Base-by-base conservation (phyloP, 2,113 vertebrate genomes). In the Crotophaga sulcirostris region DNA sequence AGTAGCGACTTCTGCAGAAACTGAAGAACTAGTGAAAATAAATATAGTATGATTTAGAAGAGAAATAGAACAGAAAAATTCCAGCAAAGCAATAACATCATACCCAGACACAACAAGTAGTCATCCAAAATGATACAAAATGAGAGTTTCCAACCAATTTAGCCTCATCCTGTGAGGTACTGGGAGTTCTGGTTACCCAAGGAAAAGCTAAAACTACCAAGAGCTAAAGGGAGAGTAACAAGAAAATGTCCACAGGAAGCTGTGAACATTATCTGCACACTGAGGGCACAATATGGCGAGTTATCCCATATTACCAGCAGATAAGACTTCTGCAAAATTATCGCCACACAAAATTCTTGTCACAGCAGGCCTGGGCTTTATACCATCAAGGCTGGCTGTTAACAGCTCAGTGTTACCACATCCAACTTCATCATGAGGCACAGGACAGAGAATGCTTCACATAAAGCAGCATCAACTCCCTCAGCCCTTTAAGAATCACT, bases 1-100 rank as follows among this genome's bases (percentile, higher is more conserved):
- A 77, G 86, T 45, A 99, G 89, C 8, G 97, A 97, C 87, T 97
- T 99, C 83, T 98, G 97, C 75, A 99, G 97, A 91, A 99, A 99
- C 87, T 97, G 97, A 96, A 99, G 95, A 80, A 99, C 99, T 99
- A 96, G 73, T 9, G 92, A 96, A 87, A 92, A 76, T 25, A 97
- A 91, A 81, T 81, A 63, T 2, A 11, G 51, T 77, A 77, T 64
- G 51, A 89, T 52, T 94, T 87, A 26, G 28, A 78, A 72, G 42
- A 89, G 7, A 94, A 95, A 76, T 1, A 38, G 60, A 81, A 90
- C 18, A 81, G 33, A 44, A 59, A 31, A 56, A 49, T 16, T 56
- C 44, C 73, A 92, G 64, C 12, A 85, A 87, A 91, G 31, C 38
- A 67, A 77, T 56, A n/a, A 62, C 36, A 62, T 72, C 28, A 40